phyloP scores from a whole-genome alignment of 2,797 vertebrate species.

The Myripristis murdjan region DNA sequence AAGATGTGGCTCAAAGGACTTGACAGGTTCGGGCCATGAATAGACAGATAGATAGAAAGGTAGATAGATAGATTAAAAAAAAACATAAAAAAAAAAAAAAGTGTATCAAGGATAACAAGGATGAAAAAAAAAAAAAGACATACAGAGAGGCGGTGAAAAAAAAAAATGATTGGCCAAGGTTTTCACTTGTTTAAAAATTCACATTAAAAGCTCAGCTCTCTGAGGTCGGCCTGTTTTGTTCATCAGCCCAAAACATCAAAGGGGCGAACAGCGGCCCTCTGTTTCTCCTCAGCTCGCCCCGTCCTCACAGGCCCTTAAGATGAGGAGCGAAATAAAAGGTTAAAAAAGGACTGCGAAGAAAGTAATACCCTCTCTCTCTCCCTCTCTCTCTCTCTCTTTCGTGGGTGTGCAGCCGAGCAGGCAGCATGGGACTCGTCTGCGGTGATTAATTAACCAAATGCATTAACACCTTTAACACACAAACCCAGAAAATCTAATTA shows the following conservation, averaged over 20 bases:
- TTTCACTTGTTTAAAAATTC: slow-evolving; percentile 40
- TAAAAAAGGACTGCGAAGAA: background rate
- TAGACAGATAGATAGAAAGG: background rate
- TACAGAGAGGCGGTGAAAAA: slow-evolving; percentile 3
- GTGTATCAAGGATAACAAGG: background rate
- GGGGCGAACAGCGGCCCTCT: slow-evolving; percentile 1
- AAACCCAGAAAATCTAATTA: slow-evolving; percentile 63
- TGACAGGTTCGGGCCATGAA: background rate
- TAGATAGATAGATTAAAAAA: background rate
- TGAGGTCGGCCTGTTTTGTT: slow-evolving; percentile 36
- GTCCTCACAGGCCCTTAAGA: slow-evolving; percentile 36
- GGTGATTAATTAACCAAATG: slow-evolving; percentile 60
- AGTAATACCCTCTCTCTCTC: background rate
- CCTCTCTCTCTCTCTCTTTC: background rate
- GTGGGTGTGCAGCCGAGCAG: slow-evolving; percentile 17
- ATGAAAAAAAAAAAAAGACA: background rate
- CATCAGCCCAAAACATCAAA: slow-evolving; percentile 42
- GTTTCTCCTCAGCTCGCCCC: slow-evolving; percentile 13
- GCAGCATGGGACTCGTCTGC: slow-evolving; percentile 15
- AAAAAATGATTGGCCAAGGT: slow-evolving; percentile 17
- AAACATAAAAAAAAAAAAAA: too few relatives aligned
- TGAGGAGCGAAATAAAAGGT: slow-evolving; percentile 44
- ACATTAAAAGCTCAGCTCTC: slow-evolving; percentile 10
- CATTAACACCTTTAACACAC: slow-evolving; percentile 64
- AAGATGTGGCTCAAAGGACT: slow-evolving; percentile 18